Evolutionary conservation across 2,113 vertebrate genomes (phyloP), one percentile per base, ranked within the genome.

Genomic region (Toxostoma redivivum): DNA sequence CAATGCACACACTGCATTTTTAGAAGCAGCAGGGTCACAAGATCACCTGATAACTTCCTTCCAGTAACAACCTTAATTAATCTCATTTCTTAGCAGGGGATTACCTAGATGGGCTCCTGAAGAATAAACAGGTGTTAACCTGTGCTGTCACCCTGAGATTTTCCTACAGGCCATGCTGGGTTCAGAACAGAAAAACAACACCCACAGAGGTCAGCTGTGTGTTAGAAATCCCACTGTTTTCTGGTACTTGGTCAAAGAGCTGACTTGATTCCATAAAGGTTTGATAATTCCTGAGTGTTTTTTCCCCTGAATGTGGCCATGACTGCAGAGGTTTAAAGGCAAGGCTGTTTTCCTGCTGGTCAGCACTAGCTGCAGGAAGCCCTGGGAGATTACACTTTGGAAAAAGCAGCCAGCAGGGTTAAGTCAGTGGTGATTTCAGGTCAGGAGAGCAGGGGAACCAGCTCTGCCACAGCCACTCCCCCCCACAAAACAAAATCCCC

Each of bases 31-130:
- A 5, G 87, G 77, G 69, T 71, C 58, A 16, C 19, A 82, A 60
- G 54, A 78, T 57, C 33, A 20, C 65, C 89, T 20, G 33, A 16
- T 70, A 17, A 78, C 64, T 84, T 89, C 73, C 60, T 69, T 61
- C 23, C 12, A n/a, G 38, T 71, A 78, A 91, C 62, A 53, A 61
- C 47, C 79, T 86, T 77, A 85, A 90, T 92, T 71, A 79, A 86
- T 82, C 67, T 82, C 23, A 54, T 57, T 92, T 90, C 95, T 77
- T 74, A 93, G 82, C 81, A 64, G 22, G 66, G 67, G 82, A 90
- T 79, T 65, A 87, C 65, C 76, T 13, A 62, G 61, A 62, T 18
- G 25, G 57, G 38, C 25, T 92, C 74, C 37, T 31, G 42, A 10
- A 79, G 71, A 82, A 82, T 61, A 80, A 93, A 69, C 0, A 8